Evolutionary conservation across 1,140 invertebrate species (phyloP), one percentile per base, ranked within the genome.

Genomic region (Zaprionus camerounensis): DNA sequence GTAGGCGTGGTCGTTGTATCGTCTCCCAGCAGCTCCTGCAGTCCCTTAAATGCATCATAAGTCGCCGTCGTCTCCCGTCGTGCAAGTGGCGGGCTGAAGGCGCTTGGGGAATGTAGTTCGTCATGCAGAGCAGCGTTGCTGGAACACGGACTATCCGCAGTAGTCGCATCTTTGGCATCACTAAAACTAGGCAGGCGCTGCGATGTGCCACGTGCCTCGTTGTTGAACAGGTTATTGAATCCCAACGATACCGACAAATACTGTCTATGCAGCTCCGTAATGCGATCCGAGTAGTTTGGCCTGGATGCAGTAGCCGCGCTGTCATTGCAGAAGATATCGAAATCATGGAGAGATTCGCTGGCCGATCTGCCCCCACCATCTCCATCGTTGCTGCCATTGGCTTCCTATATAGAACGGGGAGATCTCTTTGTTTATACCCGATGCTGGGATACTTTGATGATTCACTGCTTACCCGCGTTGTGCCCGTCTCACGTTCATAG

Each of bases 261-360:
- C 68, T 92, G 91, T 6, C 91, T 80, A 75, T 92, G 91, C 13
- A 92, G 71, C 59, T 92, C 91, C 1, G 91, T 92, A 17, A 92
- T 92, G 34, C 81, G 88, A 78, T 92, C 91, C 28, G 84, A 85
- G 38, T 91, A 92, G 64, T 92, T 92, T 24, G 91, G 80, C 12
- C 81, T 64, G n/a, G 63, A 20, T 24, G 74, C 41, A n/a, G 69
- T 13, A 0, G 78, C 44, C 6, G 38, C 49, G 26, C 34, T 72
- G 17, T 90, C 85, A 46, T 74, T 75, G 79, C 86, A 91, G 53
- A 91, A 91, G 22, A 81, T 76, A 22, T 91, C 91, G 13, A 91
- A 90, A 20, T 91, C 90, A 13, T 57, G 66, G 3, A 78, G 58
- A 3, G 83, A 67, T 17, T 81, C 78, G n/a, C 65, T 75, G 4